phyloP scores from a whole-genome alignment of 2,113 vertebrate species.

The Chaetura pelagica region DNA sequence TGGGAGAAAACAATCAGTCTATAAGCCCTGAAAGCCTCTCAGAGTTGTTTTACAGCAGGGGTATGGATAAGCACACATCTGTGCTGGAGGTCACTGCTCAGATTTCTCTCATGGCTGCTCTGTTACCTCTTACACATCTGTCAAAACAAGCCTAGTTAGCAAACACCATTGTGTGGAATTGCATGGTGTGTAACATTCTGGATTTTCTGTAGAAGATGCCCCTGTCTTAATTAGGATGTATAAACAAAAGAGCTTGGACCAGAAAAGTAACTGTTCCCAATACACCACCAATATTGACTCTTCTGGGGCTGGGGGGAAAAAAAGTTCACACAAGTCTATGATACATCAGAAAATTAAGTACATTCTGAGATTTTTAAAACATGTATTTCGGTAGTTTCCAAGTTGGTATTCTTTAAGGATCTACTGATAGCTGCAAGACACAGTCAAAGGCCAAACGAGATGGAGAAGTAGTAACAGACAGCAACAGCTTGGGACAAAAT shows the following conservation, averaged over 20 bases:
- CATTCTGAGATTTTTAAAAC: not conserved
- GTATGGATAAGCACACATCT: not conserved
- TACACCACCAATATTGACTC: not conserved
- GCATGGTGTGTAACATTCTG: not conserved
- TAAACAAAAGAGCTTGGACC: not conserved
- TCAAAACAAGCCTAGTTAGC: not conserved
- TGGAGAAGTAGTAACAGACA: not conserved
- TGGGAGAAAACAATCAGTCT: not conserved
- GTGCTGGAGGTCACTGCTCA: not conserved
- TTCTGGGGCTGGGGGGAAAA: not conserved
- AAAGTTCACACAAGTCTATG: not conserved
- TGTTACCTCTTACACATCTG: not conserved
- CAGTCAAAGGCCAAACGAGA: not conserved
- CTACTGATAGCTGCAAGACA: not conserved
- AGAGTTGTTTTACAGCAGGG: not conserved
- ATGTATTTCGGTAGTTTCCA: not conserved
- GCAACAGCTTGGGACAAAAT: not conserved
- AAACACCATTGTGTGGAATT: not conserved
- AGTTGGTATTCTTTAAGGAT: not conserved
- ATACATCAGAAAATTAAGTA: not conserved
- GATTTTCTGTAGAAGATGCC: not conserved
- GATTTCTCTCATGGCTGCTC: not conserved
- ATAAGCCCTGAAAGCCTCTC: not conserved
- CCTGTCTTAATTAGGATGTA: not conserved
- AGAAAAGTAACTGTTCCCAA: not conserved